Evolutionary conservation across 2,888 invertebrate species (phyloP).

Genomic region (Rhamphomyia laevipes): DNA sequence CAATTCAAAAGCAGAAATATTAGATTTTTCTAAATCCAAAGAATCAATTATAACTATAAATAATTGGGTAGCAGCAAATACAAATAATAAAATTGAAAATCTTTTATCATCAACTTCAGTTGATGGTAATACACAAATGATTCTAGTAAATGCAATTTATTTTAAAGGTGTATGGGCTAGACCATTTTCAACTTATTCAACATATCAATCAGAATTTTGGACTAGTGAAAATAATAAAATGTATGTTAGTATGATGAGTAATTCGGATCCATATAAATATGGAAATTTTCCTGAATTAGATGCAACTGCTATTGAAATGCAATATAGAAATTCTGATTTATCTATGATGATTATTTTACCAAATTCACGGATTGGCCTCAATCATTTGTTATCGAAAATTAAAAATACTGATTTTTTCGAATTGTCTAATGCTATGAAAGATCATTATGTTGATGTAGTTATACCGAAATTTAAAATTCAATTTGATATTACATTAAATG

Average conservation of each 20-base stretch:
- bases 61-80: conserved; percentile 65
- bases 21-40: conserved; percentile 47
- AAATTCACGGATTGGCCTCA: conserved; percentile 51
- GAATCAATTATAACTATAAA: conserved; percentile 55
- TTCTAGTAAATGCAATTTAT: conserved; percentile 75
- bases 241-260: conserved; percentile 59
- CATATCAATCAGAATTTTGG: conserved; percentile 52
- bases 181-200: conserved; percentile 49
- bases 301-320: conserved; percentile 55
- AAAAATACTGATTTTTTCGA: conserved; percentile 42
- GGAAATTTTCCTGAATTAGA: conserved; percentile 38
- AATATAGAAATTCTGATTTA: conserved; percentile 54
- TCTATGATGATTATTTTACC: conserved; percentile 70
- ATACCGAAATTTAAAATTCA: conserved; percentile 76
- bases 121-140: conserved; percentile 46
- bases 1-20: conserved; percentile 46
- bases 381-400: conserved; percentile 48
- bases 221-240: conserved; percentile 38
- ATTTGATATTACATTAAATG: conserved; percentile 51
- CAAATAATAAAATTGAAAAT: conserved; percentile 69
- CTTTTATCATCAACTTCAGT: conserved; percentile 51
- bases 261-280: conserved; percentile 40
- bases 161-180: conserved; percentile 70
- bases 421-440: conserved; percentile 38
- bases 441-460: conserved; percentile 44